Evolutionary conservation across 2,888 invertebrate species (phyloP).

Genomic region (Himalopsyche kuldschensis): DNA sequence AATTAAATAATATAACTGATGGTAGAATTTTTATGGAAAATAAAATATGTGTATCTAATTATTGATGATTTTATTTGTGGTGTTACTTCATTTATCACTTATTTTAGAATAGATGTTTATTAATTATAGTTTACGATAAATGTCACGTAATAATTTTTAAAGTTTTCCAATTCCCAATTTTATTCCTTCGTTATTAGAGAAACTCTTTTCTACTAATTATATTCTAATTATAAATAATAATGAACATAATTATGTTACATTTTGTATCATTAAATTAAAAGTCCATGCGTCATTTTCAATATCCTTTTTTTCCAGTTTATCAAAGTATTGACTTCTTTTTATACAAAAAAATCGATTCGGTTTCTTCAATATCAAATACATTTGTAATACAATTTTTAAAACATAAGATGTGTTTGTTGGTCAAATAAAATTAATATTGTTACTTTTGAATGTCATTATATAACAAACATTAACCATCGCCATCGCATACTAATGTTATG

Average conservation of each 20-base stretch:
- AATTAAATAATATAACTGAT: slow-evolving; percentile 49
- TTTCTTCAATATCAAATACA: neutral
- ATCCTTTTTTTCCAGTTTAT: neutral
- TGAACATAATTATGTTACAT: neutral
- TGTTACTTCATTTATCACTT: slow-evolving; percentile 19
- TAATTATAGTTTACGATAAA: neutral
- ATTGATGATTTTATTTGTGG: slow-evolving; percentile 15
- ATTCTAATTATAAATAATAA: neutral
- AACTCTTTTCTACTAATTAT: neutral
- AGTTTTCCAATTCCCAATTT: neutral
- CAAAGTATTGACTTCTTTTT: neutral
- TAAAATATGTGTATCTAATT: slow-evolving; percentile 45
- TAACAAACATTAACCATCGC: slow-evolving; percentile 18
- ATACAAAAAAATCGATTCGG: neutral
- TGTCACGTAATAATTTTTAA: neutral
- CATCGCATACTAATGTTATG: slow-evolving; percentile 30
- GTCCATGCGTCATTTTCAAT: neutral
- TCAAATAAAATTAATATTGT: slow-evolving; percentile 2
- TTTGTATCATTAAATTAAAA: neutral
- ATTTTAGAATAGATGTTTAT: neutral
- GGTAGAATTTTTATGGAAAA: slow-evolving; percentile 65
- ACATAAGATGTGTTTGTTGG: neutral
- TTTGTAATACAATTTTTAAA: neutral
- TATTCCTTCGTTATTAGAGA: neutral
- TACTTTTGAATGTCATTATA: slow-evolving; percentile 18